Conservation (phyloP, 1,140 invertebrate genomes). For the Akabosia matsudoensis region DNA sequence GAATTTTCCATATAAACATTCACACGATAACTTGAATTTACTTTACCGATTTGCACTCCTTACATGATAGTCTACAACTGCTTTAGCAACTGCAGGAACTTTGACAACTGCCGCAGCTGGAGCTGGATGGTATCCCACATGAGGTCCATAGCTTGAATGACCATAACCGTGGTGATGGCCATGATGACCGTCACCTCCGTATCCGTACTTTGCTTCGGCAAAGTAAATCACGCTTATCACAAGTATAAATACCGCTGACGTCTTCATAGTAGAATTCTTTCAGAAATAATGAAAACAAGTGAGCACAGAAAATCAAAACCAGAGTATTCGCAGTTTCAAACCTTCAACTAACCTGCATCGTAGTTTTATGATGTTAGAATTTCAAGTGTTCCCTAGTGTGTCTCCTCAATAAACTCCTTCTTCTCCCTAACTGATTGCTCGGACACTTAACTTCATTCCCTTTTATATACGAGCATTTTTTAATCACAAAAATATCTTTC, state of each 20-base stretch:
- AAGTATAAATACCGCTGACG: background rate
- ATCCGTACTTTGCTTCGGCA: slow-evolving; percentile 14
- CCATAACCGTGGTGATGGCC: background rate
- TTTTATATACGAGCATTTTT: no score
- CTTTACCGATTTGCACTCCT: background rate
- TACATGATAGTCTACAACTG: slow-evolving; percentile 37
- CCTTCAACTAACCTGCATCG: no score
- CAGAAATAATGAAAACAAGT: background rate
- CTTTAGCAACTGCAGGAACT: slow-evolving; percentile 36
- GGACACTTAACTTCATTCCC: no score
- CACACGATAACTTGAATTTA: background rate
- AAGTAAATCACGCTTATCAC: background rate
- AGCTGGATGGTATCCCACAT: slow-evolving; percentile 1
- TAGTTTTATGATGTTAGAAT: no score
- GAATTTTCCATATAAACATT: background rate
- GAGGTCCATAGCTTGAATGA: background rate
- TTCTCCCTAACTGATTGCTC: no score
- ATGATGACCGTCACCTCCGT: slow-evolving; percentile 12
- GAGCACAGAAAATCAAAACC: background rate
- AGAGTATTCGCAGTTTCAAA: background rate
- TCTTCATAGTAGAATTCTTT: no score
- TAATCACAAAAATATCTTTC: no score
- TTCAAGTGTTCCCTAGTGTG: no score
- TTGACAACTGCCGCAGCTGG: slow-evolving; percentile 27
- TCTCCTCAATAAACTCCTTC: no score